Evolutionary conservation across 1,140 invertebrate species (phyloP), one percentile per base, ranked within the genome.

Genomic region (Ostrea edulis): DNA sequence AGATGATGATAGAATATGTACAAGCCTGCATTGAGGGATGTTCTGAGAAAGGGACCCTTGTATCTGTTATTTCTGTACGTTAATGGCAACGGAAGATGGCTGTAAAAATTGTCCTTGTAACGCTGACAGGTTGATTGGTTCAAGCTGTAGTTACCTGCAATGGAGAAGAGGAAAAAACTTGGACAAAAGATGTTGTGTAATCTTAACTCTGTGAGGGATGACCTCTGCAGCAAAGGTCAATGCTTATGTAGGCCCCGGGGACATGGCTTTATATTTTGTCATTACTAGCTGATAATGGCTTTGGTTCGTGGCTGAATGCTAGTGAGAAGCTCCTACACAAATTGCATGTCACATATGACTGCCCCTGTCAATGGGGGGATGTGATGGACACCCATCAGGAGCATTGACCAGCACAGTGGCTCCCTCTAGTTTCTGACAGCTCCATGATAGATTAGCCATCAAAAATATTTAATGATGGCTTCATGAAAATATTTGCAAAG

Each of bases 241-340:
- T 77, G 68, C 68, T 77, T 77, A 77, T 29, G 68, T 77, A 29
- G 68, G 68, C 68, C 58, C 68, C 35, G 68, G 68, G 68, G 68
- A 22, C 68, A 77, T 77, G 68, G 68, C 68, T 77, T 77, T 77
- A 77, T 77, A 35, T 77, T 77, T 77, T 77, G 68, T 77, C 68
- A 77, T 77, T 77, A 77, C 68, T 77, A 29, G 68, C 29, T 77
- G 68, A 77, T 77, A 77, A 77, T 77, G 68, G 68, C 68, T 77
- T 77, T 77, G 68, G 68, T 77, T 71, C 22, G 68, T 77, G 68
- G 68, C 68, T 35, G 68, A 77, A 29, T 35, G 25, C 68, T 77
- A 25, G 68, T 17, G 29, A 77, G 22, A 77, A 17, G 68, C 29
- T 77, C 68, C 68, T 77, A 12, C 29, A 77, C 68, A 77, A 77